A percentile compares a stretch with the other conserved stretches of the same genome.
Evolutionary conservation across 2,797 vertebrate species (phyloP).

Genomic region (Phalanger gymnotis): DNA sequence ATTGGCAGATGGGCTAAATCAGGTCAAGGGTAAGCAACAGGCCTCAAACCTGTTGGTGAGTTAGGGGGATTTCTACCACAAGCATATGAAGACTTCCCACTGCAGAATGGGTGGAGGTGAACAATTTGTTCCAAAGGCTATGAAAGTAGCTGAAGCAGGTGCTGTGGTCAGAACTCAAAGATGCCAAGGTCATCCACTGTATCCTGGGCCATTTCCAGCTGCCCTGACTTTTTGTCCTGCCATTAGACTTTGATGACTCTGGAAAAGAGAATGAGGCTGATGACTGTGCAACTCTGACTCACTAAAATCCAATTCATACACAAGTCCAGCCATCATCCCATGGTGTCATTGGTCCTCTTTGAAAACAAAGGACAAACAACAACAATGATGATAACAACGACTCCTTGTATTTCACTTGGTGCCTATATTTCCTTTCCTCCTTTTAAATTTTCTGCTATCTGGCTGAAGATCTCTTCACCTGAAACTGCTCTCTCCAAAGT

Average conservation of each 20-base stretch:
- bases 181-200: not conserved
- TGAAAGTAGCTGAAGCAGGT: not conserved
- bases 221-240: not conserved
- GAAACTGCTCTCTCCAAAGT: not conserved
- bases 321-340: not conserved
- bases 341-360: not conserved
- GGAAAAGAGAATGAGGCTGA: not conserved
- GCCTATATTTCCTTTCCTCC: too few relatives aligned
- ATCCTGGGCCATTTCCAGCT: not conserved
- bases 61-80: too few relatives aligned
- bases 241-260: not conserved
- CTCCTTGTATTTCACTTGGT: too few relatives aligned
- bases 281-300: not conserved
- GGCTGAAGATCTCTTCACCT: not conserved
- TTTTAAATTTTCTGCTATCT: not conserved
- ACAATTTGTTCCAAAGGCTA: too few relatives aligned
- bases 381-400: too few relatives aligned
- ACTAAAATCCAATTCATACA: not conserved
- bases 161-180: not conserved
- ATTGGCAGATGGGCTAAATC: not conserved
- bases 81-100: too few relatives aligned
- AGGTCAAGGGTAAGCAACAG: not conserved
- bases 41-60: not conserved
- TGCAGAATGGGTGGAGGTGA: too few relatives aligned
- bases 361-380: not conserved